Percentiles rank a stretch among this genome's conserved stretches.
Conservation (phyloP, 2,888 invertebrate genomes). For the Philopedon plagiatum region DNA sequence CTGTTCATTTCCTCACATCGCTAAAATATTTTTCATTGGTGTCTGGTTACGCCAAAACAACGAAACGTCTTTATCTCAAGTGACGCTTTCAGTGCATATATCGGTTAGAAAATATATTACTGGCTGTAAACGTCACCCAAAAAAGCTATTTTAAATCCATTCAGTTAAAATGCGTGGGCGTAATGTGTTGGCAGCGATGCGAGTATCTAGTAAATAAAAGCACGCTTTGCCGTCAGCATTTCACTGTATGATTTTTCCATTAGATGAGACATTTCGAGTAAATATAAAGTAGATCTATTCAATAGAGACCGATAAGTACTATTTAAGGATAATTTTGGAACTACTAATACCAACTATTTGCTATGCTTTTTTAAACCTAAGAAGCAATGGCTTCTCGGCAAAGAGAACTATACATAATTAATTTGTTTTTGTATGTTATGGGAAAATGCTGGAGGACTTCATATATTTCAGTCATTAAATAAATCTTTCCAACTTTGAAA, state of each 20-base stretch:
- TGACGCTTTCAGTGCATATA: constrained; percentile 40
- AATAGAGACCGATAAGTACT: neutral
- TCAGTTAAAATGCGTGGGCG: constrained; percentile 55
- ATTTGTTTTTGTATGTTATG: too few relatives aligned
- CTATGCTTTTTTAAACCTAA: too few relatives aligned
- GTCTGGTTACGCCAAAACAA: constrained; percentile 4
- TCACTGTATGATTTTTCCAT: constrained; percentile 3
- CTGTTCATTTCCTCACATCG: neutral
- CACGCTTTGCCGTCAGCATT: neutral
- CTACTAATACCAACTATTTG: too few relatives aligned
- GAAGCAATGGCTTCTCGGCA: too few relatives aligned
- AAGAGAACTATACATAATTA: too few relatives aligned
- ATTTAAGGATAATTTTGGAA: neutral
- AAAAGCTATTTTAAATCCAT: constrained; percentile 57
- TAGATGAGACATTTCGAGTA: neutral
- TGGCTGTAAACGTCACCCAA: constrained; percentile 55
- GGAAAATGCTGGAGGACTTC: too few relatives aligned
- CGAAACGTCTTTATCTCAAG: constrained; percentile 34
- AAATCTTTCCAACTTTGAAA: too few relatives aligned
- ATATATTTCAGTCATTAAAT: too few relatives aligned
- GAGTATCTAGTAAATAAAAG: constrained; percentile 54
- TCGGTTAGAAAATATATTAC: constrained; percentile 50
- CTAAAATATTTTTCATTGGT: neutral
- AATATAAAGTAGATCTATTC: neutral
- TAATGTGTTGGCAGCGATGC: constrained; percentile 55